Base-by-base conservation (phyloP, 2,888 invertebrate species). In the Trachelus tabidus region DNA sequence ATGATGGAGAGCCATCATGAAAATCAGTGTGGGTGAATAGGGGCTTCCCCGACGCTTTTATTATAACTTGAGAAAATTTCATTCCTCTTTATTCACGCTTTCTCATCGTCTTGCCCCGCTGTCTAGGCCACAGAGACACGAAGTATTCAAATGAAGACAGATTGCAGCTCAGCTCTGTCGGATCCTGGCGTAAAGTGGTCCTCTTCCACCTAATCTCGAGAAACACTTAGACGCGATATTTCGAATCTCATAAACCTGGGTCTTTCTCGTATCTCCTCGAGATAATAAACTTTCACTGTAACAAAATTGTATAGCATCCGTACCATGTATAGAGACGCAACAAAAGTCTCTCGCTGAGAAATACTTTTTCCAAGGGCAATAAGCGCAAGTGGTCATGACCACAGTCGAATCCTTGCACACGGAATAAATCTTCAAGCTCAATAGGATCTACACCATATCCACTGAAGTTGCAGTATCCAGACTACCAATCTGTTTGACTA, bases 211-310 rank as follows among this genome's bases (percentile, higher is more conserved):
- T 86, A 86, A 86, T 86, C 86, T 83, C 81, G 83, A 83, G 83
- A 86, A 86, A 86, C 86, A 86, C 85, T 86, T 85, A 83, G 84
- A 82, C 81, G 83, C 83, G 83, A 85, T 85, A 85, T 85, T 85
- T 83, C 84, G 81, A 85, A 84, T 81, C 83, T 74, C 71, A 75
- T 79, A 78, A 23, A 23, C 40, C 40, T 56, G 15, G 23, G 23
- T 15, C 40, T 56, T 56, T 56, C 40, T 56, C 9, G 40, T 6
- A 23, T 1, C 40, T 23, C 9, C 56, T 56, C 23, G 56, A 23
- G 23, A 56, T 56, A 56, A 56, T 56, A 56, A 56, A 23, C 56
- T 56, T 56, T 56, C 56, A 56, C 23, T 23, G 23, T 1, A 23
- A 56, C 56, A 23, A 56, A 56, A 23, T 56, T 15, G 9, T 56